phyloP scores from a whole-genome alignment of 2,113 vertebrate species.

The Tor tambroides region DNA sequence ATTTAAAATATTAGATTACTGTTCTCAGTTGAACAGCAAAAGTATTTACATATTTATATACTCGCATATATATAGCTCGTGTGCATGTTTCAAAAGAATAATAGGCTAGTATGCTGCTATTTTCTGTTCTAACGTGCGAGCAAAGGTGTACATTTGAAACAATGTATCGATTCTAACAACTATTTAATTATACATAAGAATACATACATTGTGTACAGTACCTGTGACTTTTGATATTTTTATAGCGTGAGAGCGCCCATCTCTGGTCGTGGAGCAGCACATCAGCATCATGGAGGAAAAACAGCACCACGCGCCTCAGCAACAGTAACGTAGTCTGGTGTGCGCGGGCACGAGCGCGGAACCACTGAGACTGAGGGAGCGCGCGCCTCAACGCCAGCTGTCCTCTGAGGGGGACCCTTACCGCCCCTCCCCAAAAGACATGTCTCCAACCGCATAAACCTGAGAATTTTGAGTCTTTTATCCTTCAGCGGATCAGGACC shows the following conservation, averaged over 20 bases:
- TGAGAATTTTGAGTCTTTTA: background rate
- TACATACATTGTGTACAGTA: background rate
- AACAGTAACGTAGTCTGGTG: constrained; percentile 40
- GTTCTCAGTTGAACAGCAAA: background rate
- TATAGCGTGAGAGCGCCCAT: background rate
- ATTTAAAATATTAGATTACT: background rate
- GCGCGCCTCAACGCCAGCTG: constrained; percentile 25
- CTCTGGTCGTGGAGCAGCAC: constrained; percentile 26
- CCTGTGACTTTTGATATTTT: background rate
- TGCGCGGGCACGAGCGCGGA: constrained; percentile 36
- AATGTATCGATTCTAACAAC: background rate
- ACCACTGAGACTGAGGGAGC: background rate
- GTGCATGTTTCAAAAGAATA: background rate
- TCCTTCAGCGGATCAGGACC: background rate
- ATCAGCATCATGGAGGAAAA: constrained; percentile 23
- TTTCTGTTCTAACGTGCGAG: background rate
- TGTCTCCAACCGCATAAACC: background rate
- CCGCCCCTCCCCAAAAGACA: constrained; percentile 5
- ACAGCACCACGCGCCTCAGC: constrained; percentile 53
- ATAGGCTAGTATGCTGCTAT: background rate
- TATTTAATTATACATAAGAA: background rate
- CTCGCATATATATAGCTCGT: background rate
- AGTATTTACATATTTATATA: background rate
- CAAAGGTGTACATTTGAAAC: too few species aligned
- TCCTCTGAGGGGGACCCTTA: background rate